Percentiles rank a stretch among this genome's conserved stretches.
These are phyloP conservation scores for Cephonodes hylas DNA, from an alignment of 2,888 invertebrate species.

Conservation along the genomic window DNA sequence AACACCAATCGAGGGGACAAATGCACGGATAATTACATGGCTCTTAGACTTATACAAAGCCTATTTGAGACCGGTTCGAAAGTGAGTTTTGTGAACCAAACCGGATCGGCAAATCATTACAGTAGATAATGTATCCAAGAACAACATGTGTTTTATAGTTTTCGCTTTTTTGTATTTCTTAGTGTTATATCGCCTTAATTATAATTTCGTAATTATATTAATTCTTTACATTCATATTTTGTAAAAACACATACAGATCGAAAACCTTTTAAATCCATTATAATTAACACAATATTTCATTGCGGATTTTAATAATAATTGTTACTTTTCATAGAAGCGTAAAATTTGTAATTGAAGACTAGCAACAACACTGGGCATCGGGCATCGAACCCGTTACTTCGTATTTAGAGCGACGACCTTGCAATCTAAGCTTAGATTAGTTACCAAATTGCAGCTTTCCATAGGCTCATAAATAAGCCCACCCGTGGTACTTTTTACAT, in stretches of 20 bases:
- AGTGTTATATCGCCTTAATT: no score
- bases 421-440: conserved; percentile 31
- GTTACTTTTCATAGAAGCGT: conserved; percentile 28
- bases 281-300: not conserved
- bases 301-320: conserved; percentile 17
- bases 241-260: not conserved
- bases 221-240: no score
- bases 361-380: conserved; percentile 44
- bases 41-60: conserved; percentile 26
- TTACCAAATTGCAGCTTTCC: conserved; percentile 2
- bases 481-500: not conserved
- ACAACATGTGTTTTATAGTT: conserved; percentile 27
- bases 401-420: conserved; percentile 75
- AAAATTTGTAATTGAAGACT: conserved; percentile 31
- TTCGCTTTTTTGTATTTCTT: no score
- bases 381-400: conserved; percentile 72
- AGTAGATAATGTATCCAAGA: conserved; percentile 32
- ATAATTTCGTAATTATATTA: no score
- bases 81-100: conserved; percentile 67
- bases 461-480: not conserved
- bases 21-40: not conserved
- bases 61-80: conserved; percentile 66
- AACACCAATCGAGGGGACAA: no score
- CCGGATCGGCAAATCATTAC: conserved; percentile 60
- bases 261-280: not conserved